Conservation (phyloP, 1,140 invertebrate genomes). For the Lepidotrigona ventralis region DNA sequence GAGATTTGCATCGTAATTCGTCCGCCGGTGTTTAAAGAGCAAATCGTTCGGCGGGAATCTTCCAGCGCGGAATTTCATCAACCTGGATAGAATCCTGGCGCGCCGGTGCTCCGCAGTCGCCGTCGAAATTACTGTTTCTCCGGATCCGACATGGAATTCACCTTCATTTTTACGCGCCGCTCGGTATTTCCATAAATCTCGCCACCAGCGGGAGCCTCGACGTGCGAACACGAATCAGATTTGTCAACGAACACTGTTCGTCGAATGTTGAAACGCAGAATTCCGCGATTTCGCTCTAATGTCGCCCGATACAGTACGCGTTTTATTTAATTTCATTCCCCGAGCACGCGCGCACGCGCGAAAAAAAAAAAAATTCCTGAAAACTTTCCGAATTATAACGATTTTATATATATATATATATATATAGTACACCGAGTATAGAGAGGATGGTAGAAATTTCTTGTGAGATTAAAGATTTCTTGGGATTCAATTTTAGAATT, state of each 20-base stretch:
- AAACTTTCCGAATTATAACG: too few species aligned
- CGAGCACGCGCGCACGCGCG: too few species aligned
- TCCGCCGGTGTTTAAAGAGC: slow-evolving; percentile 27
- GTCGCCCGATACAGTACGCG: too few species aligned
- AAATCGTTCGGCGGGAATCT: slow-evolving; percentile 34
- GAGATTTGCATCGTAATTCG: slow-evolving; percentile 32
- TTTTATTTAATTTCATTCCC: too few species aligned
- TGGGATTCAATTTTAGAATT: background rate
- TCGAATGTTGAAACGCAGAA: background rate
- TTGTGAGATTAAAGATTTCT: background rate
- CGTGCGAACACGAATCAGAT: slow-evolving; percentile 4
- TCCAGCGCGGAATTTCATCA: slow-evolving; percentile 27
- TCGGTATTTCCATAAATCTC: slow-evolving; percentile 27
- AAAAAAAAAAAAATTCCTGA: too few species aligned
- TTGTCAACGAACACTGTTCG: background rate
- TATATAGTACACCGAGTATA: too few species aligned
- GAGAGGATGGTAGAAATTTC: background rate
- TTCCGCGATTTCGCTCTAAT: background rate
- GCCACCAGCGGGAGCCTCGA: background rate
- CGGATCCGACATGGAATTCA: background rate
- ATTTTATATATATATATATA: too few species aligned
- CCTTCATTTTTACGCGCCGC: slow-evolving; percentile 45
- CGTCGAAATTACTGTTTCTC: slow-evolving; percentile 23
- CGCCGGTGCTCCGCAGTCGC: background rate
- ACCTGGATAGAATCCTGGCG: slow-evolving; percentile 10